These are phyloP conservation scores for Pinctada fucata DNA, from an alignment of 2,888 invertebrate genomes.

Conservation along the genomic window DNA sequence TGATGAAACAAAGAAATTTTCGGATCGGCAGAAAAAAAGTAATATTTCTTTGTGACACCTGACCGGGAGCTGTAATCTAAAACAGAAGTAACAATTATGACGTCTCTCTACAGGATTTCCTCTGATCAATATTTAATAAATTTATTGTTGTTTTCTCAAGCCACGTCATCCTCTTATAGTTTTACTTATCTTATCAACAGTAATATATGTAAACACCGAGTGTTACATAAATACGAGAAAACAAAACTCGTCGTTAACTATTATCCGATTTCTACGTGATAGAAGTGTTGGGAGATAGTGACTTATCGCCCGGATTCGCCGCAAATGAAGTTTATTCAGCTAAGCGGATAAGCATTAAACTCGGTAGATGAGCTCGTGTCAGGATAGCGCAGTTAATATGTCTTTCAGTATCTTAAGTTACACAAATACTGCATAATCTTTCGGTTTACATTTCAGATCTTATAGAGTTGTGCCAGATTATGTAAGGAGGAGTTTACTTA, in stretches of 20 bases:
- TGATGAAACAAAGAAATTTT: no score
- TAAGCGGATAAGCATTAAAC: slow-evolving; percentile 23
- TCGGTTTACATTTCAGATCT: slow-evolving; percentile 16
- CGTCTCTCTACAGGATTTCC: no score
- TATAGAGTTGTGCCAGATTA: slow-evolving; percentile 3
- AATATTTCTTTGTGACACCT: no score
- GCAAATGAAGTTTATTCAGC: slow-evolving; percentile 20
- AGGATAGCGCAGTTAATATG: slow-evolving; percentile 27
- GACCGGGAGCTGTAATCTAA: no score
- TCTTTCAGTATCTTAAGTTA: slow-evolving; percentile 27
- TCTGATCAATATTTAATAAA: no score
- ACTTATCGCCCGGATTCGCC: slow-evolving; percentile 19
- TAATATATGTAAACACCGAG: slow-evolving; percentile 29
- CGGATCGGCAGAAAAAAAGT: no score
- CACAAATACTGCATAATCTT: slow-evolving; percentile 27
- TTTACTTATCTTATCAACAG: slow-evolving; percentile 25
- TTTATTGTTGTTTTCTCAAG: no score
- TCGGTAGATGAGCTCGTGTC: slow-evolving; percentile 31
- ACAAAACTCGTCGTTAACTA: slow-evolving; percentile 32
- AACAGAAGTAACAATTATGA: no score
- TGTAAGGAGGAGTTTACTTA: background rate
- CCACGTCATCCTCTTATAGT: no score
- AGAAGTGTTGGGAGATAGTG: slow-evolving; percentile 21
- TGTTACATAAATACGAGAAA: slow-evolving; percentile 38
- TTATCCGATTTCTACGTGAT: slow-evolving; percentile 38